Conservation (phyloP, 2,113 vertebrate genomes). For the Sorex fumeus region DNA sequence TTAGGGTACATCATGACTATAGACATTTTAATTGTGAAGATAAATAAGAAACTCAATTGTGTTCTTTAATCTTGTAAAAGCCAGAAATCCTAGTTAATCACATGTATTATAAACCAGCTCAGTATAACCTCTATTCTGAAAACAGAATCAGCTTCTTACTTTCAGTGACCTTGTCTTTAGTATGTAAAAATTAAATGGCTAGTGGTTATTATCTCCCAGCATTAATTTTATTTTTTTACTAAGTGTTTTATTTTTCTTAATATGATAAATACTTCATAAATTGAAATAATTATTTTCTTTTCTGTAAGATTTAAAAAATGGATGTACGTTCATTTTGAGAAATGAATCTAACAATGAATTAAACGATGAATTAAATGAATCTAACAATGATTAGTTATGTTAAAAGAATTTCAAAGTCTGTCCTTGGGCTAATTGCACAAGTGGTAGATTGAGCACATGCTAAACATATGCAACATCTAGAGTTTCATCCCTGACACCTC, state of each 20-base stretch:
- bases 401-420: conserved; percentile 17
- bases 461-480: no score
- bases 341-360: neutral
- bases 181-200: neutral
- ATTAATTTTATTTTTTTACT: neutral
- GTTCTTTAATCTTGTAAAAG: conserved; percentile 55
- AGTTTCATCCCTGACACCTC: no score
- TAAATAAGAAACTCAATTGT: conserved; percentile 55
- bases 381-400: neutral
- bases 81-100: conserved; percentile 1
- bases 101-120: neutral
- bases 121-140: neutral
- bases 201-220: neutral
- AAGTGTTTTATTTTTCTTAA: neutral
- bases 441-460: no score
- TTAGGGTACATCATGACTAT: conserved; percentile 25
- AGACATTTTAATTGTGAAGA: conserved; percentile 58
- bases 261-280: neutral
- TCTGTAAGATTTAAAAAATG: neutral
- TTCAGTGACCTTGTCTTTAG: conserved; percentile 63
- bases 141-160: conserved; percentile 9
- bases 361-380: neutral
- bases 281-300: conserved; percentile 52
- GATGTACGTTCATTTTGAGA: neutral
- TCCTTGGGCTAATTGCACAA: no score